Base-by-base conservation (phyloP, 2,797 vertebrate species). In the Okamejei kenojei region DNA sequence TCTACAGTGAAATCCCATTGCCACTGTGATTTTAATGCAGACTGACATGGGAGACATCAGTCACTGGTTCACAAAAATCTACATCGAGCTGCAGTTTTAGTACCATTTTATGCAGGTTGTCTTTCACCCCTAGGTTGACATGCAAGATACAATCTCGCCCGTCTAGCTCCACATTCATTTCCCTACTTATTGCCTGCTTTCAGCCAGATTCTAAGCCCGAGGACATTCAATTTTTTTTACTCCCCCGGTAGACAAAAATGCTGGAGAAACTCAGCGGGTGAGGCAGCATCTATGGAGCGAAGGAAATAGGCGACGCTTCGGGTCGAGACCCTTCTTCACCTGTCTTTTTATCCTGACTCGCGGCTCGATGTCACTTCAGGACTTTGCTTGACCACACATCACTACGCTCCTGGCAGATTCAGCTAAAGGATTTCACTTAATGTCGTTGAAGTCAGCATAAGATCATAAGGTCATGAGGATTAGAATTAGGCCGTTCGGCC, bases 51-150 rank as follows among this genome's bases (percentile, higher is more conserved):
- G 17, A 88, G 63, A 68, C 17, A 32, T 84, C 61, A 88, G 61
- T 88, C 84, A 88, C 61, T 32, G n/a, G 61, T 21, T 45, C 84
- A 88, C 61, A 65, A 88, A 84, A 88, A 32, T 68, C 61, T 88
- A 17, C 58, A 17, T 32, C 82, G 32, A 88, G 84, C 61, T 68
- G 61, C 35, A 19, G 15, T 15, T 19, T 88, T 65, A 32, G 17
- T 63, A 88, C 61, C 84, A 88, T 35, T 88, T 68, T 68, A 35
- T 35, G 9, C 0, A 7, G 35, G 61, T 68, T 8, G 84, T 88
- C 63, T 35, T 68, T 68, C 35, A 68, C 84, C 61, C 61, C 63
- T 17, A 35, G 84, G 61, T 88, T 88, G 61, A 88, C 19, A n/a
- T 0, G 4, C 84, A 63, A 65, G 29, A 32, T 4, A 86, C 63